Evolutionary conservation across 2,113 vertebrate genomes (phyloP).

Genomic region (Phyllostomus discolor): DNA sequence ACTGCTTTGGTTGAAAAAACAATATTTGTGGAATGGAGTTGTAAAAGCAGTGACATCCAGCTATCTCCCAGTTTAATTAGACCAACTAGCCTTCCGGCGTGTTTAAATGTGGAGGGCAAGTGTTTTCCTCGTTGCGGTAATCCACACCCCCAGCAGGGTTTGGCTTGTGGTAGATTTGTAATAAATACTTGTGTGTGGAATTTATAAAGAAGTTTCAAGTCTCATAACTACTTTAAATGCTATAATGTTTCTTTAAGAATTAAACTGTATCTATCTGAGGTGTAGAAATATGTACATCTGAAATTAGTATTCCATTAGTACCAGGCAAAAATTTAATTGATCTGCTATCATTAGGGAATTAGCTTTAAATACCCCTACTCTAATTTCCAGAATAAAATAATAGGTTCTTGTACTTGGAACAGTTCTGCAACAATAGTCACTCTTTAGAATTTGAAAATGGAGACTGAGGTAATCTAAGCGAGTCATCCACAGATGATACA

Average conservation of each 20-base stretch:
- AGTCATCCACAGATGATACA: background rate
- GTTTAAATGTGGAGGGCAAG: background rate
- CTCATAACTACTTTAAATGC: background rate
- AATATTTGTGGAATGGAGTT: background rate
- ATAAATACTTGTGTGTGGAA: background rate
- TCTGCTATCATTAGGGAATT: background rate
- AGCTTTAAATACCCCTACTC: background rate
- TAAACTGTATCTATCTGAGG: background rate
- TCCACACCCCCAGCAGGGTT: background rate
- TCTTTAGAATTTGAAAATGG: background rate
- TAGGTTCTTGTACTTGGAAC: background rate
- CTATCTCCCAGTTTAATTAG: background rate
- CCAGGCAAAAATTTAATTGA: background rate
- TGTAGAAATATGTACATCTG: background rate
- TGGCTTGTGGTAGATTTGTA: background rate
- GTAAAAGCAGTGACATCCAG: background rate
- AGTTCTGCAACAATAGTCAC: background rate
- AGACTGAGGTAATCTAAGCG: background rate
- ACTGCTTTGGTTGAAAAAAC: background rate
- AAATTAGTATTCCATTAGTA: background rate
- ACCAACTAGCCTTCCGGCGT: background rate
- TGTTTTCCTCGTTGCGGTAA: background rate
- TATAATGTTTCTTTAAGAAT: background rate
- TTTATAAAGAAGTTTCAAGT: constrained; percentile 22
- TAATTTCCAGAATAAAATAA: background rate